Evolutionary conservation across 2,113 vertebrate genomes (phyloP).

Genomic region (Uria lomvia): DNA sequence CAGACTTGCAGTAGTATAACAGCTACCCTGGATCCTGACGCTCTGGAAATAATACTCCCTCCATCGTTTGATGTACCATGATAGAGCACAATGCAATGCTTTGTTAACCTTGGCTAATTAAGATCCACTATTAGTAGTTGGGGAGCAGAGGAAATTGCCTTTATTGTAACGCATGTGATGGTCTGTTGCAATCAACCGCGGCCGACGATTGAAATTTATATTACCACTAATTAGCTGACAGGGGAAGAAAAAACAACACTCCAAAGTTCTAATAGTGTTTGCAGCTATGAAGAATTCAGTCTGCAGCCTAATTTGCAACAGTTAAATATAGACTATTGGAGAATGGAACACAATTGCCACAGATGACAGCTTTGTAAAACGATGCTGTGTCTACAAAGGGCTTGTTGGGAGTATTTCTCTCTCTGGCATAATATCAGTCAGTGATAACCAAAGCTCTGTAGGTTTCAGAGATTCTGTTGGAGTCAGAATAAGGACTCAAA

Average conservation of each 20-base stretch:
- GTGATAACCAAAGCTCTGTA: neutral
- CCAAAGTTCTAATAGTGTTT: constrained; percentile 28
- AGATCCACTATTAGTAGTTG: constrained; percentile 29
- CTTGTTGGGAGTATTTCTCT: constrained; percentile 1
- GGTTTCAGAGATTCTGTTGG: neutral
- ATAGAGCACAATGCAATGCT: constrained; percentile 45
- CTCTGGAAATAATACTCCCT: neutral
- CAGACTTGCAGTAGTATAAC: neutral
- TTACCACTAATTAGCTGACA: constrained; percentile 54
- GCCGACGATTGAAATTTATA: constrained; percentile 60
- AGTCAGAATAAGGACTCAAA: neutral
- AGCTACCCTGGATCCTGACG: neutral
- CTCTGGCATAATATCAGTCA: neutral
- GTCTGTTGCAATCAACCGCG: constrained; percentile 48
- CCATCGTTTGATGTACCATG: neutral
- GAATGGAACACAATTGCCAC: neutral
- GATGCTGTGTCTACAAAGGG: constrained; percentile 10
- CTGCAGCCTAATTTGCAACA: constrained; percentile 45
- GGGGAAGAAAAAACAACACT: neutral
- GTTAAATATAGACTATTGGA: constrained; percentile 54
- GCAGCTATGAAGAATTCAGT: constrained; percentile 26
- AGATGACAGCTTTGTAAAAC: constrained; percentile 27
- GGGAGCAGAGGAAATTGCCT: constrained; percentile 41
- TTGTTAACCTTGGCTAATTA: constrained; percentile 46
- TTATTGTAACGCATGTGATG: constrained; percentile 39